Base-by-base conservation (phyloP, 2,797 vertebrate genomes). In the Sciurus vulgaris region DNA sequence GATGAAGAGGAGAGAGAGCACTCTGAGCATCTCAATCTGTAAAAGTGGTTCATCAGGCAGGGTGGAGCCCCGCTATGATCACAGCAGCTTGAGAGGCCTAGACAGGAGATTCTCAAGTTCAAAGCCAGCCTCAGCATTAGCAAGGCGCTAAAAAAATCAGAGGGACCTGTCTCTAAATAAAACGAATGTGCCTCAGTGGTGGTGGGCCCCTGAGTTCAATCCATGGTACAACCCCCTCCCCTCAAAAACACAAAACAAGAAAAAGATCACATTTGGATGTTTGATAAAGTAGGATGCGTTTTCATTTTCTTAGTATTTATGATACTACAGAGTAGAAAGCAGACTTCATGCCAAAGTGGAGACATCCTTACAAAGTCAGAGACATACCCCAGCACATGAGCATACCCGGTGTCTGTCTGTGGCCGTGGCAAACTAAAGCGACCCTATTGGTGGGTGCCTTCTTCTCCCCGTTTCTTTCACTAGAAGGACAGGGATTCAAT, bases 401-500 rank as follows among this genome's bases (percentile, higher is more conserved):
- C 3, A 5, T 44, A 1, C 0, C 1, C 22, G 0, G 7, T 11
- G 7, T 1, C 22, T 5, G n/a, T n/a, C 26, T 41, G 13, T 61
- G 49, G 18, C 1, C 18, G 30, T 1, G 47, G 4, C 7, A 0
- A 1, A 7, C 22, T 2, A 56, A 14, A 47, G 20, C 9, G 2
- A 5, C 2, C 14, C 10, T 73, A 12, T 11, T 6, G 0, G 28
- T 2, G 8, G 7, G 26, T 30, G 24, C 0, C 13, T 67, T 61
- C 63, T 13, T 7, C 4, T 3, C 30, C 59, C 12, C 22, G 67
- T 0, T 41, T 26, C 24, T 63, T 63, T 83, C 38, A 63, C 1
- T 47, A 63, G 54, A 41, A 7, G 30, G 47, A 5, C 5, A 47
- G 20, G 30, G 11, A 0, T 47, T 63, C 41, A 22, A 1, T 86